These are phyloP conservation scores for Petrocephalus schoutedeni DNA, from an alignment of 2,797 vertebrate genomes.

Conservation along the genomic window DNA sequence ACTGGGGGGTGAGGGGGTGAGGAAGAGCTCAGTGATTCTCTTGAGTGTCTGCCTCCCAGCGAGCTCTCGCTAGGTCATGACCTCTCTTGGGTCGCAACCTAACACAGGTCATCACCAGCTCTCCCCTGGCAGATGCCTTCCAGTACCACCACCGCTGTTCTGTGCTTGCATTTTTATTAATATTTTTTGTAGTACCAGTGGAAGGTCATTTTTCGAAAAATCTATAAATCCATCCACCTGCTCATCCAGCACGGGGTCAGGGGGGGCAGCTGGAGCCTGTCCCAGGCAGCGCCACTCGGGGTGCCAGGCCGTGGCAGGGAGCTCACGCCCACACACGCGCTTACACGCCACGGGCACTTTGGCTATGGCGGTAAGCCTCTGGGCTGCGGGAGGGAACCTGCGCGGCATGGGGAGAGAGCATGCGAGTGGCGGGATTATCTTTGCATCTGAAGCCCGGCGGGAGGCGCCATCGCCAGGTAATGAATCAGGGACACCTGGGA, in stretches of 20 bases:
- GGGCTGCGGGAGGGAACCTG: neutral
- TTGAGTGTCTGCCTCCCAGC: neutral
- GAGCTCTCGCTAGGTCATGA: neutral
- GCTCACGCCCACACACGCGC: neutral
- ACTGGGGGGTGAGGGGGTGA: neutral
- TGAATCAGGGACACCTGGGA: neutral
- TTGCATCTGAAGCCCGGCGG: neutral
- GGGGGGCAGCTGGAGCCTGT: neutral
- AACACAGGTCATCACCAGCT: neutral
- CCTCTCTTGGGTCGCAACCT: neutral
- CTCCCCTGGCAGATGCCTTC: neutral
- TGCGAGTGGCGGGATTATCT: neutral
- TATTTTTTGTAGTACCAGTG: neutral
- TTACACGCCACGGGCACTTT: neutral
- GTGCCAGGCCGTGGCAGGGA: neutral
- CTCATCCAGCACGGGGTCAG: neutral
- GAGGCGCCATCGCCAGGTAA: neutral
- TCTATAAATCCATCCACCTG: neutral
- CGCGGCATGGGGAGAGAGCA: neutral
- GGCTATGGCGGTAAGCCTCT: neutral
- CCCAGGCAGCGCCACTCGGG: neutral
- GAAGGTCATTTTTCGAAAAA: neutral
- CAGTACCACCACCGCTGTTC: neutral
- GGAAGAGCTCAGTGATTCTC: neutral
- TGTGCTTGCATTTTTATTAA: neutral